phyloP scores from a whole-genome alignment of 2,113 vertebrate species.

The Fregetta grallaria region DNA sequence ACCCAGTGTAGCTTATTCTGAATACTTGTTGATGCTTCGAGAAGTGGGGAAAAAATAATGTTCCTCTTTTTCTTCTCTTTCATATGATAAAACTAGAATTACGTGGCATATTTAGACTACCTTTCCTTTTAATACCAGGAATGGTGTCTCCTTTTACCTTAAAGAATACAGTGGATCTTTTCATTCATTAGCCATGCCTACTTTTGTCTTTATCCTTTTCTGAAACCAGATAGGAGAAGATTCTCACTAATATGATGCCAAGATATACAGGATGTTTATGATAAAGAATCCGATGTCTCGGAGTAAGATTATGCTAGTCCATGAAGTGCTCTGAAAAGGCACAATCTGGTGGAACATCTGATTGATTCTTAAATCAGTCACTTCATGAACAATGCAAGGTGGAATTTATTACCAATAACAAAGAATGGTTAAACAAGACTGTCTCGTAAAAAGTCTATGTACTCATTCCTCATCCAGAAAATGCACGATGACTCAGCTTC shows the following conservation, averaged over 20 bases:
- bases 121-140: background rate
- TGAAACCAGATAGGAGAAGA: background rate
- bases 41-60: background rate
- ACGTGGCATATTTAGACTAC: background rate
- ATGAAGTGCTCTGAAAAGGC: background rate
- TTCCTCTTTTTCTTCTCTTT: background rate
- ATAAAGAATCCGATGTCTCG: background rate
- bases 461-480: background rate
- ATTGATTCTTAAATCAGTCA: background rate
- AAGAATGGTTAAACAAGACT: background rate
- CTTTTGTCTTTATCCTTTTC: background rate
- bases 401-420: background rate
- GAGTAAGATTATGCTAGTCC: background rate
- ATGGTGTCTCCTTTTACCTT: background rate
- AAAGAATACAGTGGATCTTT: background rate
- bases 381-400: background rate
- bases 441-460: background rate
- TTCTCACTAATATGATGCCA: background rate
- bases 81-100: background rate
- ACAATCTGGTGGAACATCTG: background rate
- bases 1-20: background rate
- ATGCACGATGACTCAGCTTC: background rate
- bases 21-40: background rate
- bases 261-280: background rate
- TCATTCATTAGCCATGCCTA: background rate